Conservation (phyloP, 1,140 invertebrate species). For the Drosophila murphyi region DNA sequence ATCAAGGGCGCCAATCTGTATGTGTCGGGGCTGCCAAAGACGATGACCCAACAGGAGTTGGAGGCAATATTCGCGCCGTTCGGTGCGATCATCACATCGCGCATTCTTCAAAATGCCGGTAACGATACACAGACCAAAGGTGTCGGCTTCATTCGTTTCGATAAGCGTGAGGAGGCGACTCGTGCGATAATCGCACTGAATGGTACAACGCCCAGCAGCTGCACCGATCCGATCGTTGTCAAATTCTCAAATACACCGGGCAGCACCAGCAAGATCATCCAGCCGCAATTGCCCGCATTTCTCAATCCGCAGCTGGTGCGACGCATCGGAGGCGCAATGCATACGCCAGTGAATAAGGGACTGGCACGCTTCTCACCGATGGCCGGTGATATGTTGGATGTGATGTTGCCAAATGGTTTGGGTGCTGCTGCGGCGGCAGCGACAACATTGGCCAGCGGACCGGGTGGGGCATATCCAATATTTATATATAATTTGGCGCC, state of each 20-base stretch:
- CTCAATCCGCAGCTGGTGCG: constrained; percentile 86
- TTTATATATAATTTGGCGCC: constrained; percentile 99
- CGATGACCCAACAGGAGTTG: constrained; percentile 93
- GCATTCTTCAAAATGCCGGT: constrained; percentile 91
- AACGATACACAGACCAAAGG: constrained; percentile 86
- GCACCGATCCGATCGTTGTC: constrained; percentile 87
- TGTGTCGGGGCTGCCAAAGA: constrained; percentile 93
- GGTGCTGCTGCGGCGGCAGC: constrained; percentile 91
- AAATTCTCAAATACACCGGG: constrained; percentile 87
- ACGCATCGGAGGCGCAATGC: constrained; percentile 89
- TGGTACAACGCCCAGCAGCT: constrained; percentile 86
- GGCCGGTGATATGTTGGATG: constrained; percentile 90
- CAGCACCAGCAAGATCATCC: constrained; percentile 86
- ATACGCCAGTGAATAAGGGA: constrained; percentile 94
- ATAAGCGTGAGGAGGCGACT: constrained; percentile 87
- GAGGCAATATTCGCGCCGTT: constrained; percentile 92
- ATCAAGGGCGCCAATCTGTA: constrained; percentile 96
- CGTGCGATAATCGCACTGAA: constrained; percentile 87
- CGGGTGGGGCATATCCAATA: constrained; percentile 96
- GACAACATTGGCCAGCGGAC: constrained; percentile 85
- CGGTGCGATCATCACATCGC: constrained; percentile 93
- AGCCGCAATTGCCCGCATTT: constrained; percentile 84
- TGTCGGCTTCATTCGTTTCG: constrained; percentile 88
- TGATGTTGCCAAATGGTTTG: constrained; percentile 91
- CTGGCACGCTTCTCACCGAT: constrained; percentile 94